phyloP scores from a whole-genome alignment of 2,888 invertebrate genomes.

The Acleris laterana region DNA sequence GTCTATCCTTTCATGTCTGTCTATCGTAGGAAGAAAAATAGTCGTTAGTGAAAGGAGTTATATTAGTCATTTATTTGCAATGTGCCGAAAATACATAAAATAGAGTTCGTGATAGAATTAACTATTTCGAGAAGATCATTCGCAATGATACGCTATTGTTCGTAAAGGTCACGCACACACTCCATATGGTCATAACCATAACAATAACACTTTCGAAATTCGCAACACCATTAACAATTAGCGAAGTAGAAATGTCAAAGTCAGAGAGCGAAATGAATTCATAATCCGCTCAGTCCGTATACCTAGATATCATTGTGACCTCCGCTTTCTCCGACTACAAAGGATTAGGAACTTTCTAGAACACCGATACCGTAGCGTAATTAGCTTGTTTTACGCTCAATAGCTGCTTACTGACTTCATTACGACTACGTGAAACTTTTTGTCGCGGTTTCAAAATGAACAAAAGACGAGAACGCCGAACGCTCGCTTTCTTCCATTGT shows the following conservation, averaged over 20 bases:
- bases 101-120: not conserved
- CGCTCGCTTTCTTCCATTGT: slow-evolving; percentile 49
- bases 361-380: slow-evolving; percentile 42
- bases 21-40: not conserved
- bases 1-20: too few species aligned
- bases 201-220: slow-evolving; percentile 24
- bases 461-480: slow-evolving; percentile 21
- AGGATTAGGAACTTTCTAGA: slow-evolving; percentile 70
- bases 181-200: slow-evolving; percentile 4
- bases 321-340: slow-evolving; percentile 69
- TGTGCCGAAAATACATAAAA: not conserved
- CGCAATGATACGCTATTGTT: not conserved
- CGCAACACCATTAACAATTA: slow-evolving; percentile 29
- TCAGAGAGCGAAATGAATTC: slow-evolving; percentile 53
- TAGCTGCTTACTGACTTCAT: slow-evolving; percentile 43
- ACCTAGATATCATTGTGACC: slow-evolving; percentile 52
- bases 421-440: slow-evolving; percentile 33
- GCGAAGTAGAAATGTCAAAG: slow-evolving; percentile 48
- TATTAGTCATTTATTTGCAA: slow-evolving; percentile 5
- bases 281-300: slow-evolving; percentile 53
- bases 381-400: slow-evolving; percentile 60
- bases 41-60: not conserved
- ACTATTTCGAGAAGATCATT: not conserved
- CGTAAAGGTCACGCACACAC: slow-evolving; percentile 22
- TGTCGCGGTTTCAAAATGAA: slow-evolving; percentile 28